phyloP scores from a whole-genome alignment of 1,140 invertebrate species.

The Pararge aegeria region DNA sequence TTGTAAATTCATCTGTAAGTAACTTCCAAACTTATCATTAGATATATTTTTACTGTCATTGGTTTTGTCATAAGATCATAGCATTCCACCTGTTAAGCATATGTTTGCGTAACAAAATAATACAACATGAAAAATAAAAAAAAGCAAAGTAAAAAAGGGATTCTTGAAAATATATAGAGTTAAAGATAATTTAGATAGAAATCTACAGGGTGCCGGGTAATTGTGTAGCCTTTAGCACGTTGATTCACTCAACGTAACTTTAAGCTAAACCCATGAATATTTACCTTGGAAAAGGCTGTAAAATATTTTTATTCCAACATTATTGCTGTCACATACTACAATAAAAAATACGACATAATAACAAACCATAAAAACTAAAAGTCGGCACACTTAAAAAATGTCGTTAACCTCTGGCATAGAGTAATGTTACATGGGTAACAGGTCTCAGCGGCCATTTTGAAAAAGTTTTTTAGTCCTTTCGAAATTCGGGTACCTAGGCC shows the following conservation, averaged over 20 bases:
- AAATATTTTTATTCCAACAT: neutral
- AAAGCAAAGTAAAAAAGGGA: too few species aligned
- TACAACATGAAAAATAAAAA: too few species aligned
- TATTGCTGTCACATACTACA: neutral
- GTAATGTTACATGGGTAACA: constrained; percentile 76
- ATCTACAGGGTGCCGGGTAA: neutral
- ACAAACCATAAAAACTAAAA: constrained; percentile 13
- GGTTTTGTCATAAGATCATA: too few species aligned
- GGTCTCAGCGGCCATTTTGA: constrained; percentile 69
- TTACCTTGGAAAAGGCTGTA: neutral
- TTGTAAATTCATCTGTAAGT: too few species aligned
- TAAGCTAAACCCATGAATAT: neutral
- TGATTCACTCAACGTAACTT: neutral
- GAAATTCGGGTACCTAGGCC: constrained; percentile 76
- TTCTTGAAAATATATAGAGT: too few species aligned
- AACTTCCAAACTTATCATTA: too few species aligned
- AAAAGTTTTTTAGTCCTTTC: constrained; percentile 74
- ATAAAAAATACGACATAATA: constrained; percentile 1
- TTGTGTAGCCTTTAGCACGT: neutral
- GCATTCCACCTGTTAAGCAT: too few species aligned
- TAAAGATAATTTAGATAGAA: too few species aligned
- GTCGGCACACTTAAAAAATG: constrained; percentile 38
- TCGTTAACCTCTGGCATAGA: constrained; percentile 65
- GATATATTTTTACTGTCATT: too few species aligned
- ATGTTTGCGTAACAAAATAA: too few species aligned